Evolutionary conservation across 2,113 vertebrate genomes (phyloP), one percentile per base, ranked within the genome.

Genomic region (Oreocharis arfaki): DNA sequence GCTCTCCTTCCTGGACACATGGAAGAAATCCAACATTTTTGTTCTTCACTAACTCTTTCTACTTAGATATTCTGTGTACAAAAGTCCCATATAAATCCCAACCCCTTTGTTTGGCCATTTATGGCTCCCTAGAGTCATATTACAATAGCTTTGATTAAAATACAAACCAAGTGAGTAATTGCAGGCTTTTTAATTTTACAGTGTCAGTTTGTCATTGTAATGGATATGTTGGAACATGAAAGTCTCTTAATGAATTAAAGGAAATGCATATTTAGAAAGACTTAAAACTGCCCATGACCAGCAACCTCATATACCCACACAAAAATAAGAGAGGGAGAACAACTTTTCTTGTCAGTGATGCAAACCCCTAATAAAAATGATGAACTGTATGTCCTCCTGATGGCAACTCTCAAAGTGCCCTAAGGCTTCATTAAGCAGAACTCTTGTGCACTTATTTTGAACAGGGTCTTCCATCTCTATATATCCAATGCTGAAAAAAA

Each of bases 221-320:
- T 86, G 84, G 92, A 80, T 84, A 92, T 63, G 65, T 50, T 78
- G 33, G 84, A 95, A 96, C 94, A 96, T 16, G 28, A 23, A 94
- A 90, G 89, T 75, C 77, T 89, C 84, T 96, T 95, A 94, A 96
- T 93, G 94, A 96, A 96, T 96, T 96, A 95, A 96, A 94, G 87
- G 33, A 95, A 92, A 96, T 89, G 73, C 79, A 81, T 92, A 94
- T 95, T 94, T 92, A 90, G 88, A 84, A 95, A 61, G 86, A 81
- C 85, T 96, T 96, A 90, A 95, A 96, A 88, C 52, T 89, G 69
- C 52, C 92, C 69, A 57, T 60, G 84, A 93, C 90, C 83, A 85
- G 83, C 41, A 95, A 55, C 87, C 79, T 87, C 89, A 85, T 57
- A 91, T 2, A 67, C 71, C 90, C 80, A 68, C 56, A 93, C 73